Evolutionary conservation across 2,888 invertebrate genomes (phyloP).

Genomic region (Nephrocerus scutellatus): DNA sequence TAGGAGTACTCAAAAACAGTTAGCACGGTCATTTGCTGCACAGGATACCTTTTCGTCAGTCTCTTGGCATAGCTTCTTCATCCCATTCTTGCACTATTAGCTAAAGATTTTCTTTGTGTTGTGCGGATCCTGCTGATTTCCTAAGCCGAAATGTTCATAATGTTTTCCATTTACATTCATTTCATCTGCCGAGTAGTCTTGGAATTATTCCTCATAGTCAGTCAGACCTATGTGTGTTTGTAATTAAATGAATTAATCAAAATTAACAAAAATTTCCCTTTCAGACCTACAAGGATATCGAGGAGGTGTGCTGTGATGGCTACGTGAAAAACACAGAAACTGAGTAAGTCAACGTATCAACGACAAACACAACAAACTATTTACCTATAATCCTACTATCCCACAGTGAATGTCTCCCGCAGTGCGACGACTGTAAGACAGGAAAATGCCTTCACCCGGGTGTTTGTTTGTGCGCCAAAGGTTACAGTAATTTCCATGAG

Average conservation of each 20-base stretch:
- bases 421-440: slow-evolving; percentile 34
- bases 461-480: slow-evolving; percentile 33
- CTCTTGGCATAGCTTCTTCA: too few relatives aligned
- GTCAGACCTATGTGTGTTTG: too few relatives aligned
- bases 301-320: slow-evolving; percentile 40
- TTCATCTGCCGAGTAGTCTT: background rate
- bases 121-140: too few relatives aligned
- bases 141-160: background rate
- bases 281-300: slow-evolving; percentile 32
- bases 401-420: slow-evolving; percentile 35
- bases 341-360: slow-evolving; percentile 33
- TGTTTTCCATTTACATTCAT: background rate
- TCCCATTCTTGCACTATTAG: too few relatives aligned
- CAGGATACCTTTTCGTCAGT: too few relatives aligned
- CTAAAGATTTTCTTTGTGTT: too few relatives aligned
- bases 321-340: slow-evolving; percentile 26
- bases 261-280: background rate
- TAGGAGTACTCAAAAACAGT: too few relatives aligned
- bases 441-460: slow-evolving; percentile 38
- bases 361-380: too few relatives aligned
- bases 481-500: slow-evolving; percentile 32
- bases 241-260: too few relatives aligned
- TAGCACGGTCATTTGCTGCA: too few relatives aligned
- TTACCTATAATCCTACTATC: too few relatives aligned
- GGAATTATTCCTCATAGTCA: slow-evolving; percentile 1